phyloP scores from a whole-genome alignment of 2,113 vertebrate species.

The Sander lucioperca region DNA sequence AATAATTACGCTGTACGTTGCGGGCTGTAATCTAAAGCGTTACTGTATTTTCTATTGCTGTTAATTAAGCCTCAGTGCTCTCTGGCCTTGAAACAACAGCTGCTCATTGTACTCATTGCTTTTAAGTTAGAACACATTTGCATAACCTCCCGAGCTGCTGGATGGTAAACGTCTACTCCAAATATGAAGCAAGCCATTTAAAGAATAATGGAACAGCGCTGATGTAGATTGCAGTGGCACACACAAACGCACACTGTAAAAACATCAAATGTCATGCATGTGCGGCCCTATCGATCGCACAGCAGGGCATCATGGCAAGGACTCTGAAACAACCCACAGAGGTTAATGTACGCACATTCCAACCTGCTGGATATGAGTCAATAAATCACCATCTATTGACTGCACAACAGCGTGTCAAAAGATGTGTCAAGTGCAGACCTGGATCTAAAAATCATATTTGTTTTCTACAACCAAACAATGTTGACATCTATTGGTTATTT shows the following conservation, averaged over 20 bases:
- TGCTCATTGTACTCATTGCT: constrained; percentile 47
- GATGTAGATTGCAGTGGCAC: background rate
- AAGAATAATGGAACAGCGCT: constrained; percentile 22
- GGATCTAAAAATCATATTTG: too few relatives aligned
- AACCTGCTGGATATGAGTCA: constrained; percentile 48
- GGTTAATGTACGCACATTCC: constrained; percentile 51
- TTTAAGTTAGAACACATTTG: constrained; percentile 48
- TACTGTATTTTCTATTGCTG: background rate
- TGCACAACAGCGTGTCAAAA: constrained; percentile 6
- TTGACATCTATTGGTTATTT: too few relatives aligned
- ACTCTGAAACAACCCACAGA: constrained; percentile 32
- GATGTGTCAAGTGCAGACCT: constrained; percentile 13
- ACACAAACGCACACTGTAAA: constrained; percentile 8
- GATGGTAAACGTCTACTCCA: constrained; percentile 20
- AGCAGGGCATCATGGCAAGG: constrained; percentile 56
- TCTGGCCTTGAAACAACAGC: constrained; percentile 60
- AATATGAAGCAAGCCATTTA: constrained; percentile 24
- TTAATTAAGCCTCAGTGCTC: constrained; percentile 22
- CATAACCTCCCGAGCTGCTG: constrained; percentile 38
- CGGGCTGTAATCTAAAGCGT: too few relatives aligned
- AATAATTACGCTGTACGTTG: too few relatives aligned
- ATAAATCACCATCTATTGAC: constrained; percentile 43
- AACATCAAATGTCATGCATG: constrained; percentile 62
- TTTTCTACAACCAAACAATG: too few relatives aligned
- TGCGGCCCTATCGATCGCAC: constrained; percentile 48